Evolutionary conservation across 1,140 invertebrate species (phyloP), one percentile per base, ranked within the genome.

Genomic region (Heliconius congener): DNA sequence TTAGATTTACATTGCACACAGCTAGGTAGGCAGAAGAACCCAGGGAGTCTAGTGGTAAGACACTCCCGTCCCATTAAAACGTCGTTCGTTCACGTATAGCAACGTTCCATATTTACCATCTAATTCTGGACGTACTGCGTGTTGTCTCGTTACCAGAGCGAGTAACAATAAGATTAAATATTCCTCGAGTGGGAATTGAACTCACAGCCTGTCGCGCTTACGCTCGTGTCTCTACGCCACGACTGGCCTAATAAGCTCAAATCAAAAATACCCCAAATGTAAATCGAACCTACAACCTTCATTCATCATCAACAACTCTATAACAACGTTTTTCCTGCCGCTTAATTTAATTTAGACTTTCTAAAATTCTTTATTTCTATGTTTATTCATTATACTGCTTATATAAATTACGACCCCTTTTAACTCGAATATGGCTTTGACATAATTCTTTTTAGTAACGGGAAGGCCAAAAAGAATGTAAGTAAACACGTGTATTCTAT

Each of bases 401-500:
- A 57, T 66, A 66, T 66, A 66, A 66, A 66, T 66, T 66, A 66
- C 60, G 60, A 66, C 60, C 60, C 60, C 34, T 76, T 27, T 76
- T 42, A 77, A 71, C 66, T 34, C 34, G 70, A 30, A 50, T 39
- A 42, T 71, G 18, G 66, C n/a, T 77, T 50, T 27, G 76, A 72
- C 76, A 77, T 77, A 72, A 34, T 72, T 77, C 70, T 72, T 72
- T 39, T 52, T 77, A 72, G 66, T 70, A 72, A 77, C 18, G 37
- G 66, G 76, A 77, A 77, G 19, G 76, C 34, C 70, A 72, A 77
- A 73, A 77, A 77, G 75, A 46, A 77, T 55, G 70, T 55, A 50
- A 72, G 70, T 71, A 37, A 70, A 77, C 76, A 77, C 71, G 76
- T 77, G 76, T 77, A 77, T 50, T 46, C 71, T 72, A 76, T n/a